Conservation (phyloP, 2,797 vertebrate genomes). For the Leptoclinus maculatus region DNA sequence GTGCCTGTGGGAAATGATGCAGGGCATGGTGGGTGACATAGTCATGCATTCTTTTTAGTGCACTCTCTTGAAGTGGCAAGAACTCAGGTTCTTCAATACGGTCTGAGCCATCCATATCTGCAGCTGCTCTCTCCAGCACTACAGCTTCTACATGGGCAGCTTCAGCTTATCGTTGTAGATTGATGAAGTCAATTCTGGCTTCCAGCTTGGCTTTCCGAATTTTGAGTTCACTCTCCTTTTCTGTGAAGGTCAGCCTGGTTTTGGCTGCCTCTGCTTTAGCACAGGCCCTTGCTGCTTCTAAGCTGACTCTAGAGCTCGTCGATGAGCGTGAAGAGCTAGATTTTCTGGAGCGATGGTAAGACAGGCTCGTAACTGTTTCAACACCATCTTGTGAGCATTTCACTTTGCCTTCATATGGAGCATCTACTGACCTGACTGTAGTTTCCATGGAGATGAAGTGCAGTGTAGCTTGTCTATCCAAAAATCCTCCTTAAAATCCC, state of each 20-base stretch:
- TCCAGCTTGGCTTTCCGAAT: background rate
- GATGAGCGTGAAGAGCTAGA: background rate
- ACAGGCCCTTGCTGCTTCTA: background rate
- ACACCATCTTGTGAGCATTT: background rate
- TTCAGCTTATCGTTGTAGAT: background rate
- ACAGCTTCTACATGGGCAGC: background rate
- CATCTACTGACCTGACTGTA: background rate
- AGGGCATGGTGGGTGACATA: background rate
- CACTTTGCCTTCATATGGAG: background rate
- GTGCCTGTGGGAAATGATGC: background rate
- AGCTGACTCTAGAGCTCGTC: background rate
- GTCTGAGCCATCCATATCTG: background rate
- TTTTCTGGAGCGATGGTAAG: background rate
- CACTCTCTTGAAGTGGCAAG: background rate
- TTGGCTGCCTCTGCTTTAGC: background rate
- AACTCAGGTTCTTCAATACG: background rate
- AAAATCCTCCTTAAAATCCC: too few relatives aligned
- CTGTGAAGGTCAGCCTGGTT: background rate
- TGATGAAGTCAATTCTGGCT: background rate
- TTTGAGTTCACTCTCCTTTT: background rate
- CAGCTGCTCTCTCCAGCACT: background rate
- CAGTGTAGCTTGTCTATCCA: background rate
- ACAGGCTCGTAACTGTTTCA: background rate
- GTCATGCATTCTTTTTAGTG: background rate
- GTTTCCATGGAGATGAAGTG: background rate